phyloP scores from a whole-genome alignment of 2,113 vertebrate species.

The Paratilapia polleni region DNA sequence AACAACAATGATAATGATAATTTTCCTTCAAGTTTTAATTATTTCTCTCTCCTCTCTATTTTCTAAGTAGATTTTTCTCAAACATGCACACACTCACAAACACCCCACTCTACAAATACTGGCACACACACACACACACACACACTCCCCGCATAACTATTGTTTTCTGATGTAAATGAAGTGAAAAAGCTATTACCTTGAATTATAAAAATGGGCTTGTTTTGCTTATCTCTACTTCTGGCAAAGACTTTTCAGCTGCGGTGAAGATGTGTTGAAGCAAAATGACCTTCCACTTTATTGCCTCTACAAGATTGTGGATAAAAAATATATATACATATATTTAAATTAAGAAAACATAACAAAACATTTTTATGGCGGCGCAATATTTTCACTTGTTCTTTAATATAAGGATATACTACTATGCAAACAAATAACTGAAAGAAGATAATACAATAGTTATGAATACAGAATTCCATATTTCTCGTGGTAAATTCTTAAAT shows the following conservation, averaged over 20 bases:
- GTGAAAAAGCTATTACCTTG: conserved; percentile 64
- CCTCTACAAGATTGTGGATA: conserved; percentile 3
- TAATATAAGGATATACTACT: background rate
- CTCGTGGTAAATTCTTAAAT: background rate
- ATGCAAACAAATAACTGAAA: background rate
- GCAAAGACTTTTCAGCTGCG: conserved; percentile 9
- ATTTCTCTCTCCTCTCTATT: conserved; percentile 1
- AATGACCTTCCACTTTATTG: conserved; percentile 31
- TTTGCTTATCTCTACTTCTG: conserved; percentile 45
- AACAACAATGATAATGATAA: conserved; percentile 54
- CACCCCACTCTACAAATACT: background rate
- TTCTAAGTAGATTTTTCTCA: background rate
- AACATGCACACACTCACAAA: background rate
- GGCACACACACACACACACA: background rate
- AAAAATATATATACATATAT: background rate
- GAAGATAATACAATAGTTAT: background rate
- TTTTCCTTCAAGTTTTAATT: conserved; percentile 67
- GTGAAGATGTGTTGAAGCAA: conserved; percentile 19
- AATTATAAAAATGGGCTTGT: conserved; percentile 55
- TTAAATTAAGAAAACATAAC: background rate
- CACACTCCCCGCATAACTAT: background rate
- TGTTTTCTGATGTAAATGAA: conserved; percentile 50
- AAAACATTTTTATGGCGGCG: background rate
- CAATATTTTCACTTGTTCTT: background rate
- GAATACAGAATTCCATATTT: background rate